These are phyloP conservation scores for Perdita meconis DNA, from an alignment of 2,888 invertebrate species.

Conservation along the genomic window DNA sequence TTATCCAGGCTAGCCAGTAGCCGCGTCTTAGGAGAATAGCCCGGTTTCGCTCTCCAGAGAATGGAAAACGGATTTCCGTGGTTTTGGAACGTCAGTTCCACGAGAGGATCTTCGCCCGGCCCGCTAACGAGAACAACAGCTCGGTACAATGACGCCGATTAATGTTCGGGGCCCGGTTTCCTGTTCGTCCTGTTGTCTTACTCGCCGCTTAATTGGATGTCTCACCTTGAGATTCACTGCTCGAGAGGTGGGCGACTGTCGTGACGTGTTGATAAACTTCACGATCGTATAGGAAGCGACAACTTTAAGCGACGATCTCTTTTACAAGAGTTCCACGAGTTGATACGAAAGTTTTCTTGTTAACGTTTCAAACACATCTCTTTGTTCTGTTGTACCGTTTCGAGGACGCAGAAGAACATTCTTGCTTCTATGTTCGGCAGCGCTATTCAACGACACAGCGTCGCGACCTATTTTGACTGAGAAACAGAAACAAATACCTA, in stretches of 20 bases:
- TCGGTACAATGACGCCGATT: conserved; percentile 58
- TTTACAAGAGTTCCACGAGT: not conserved
- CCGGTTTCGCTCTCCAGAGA: conserved; percentile 55
- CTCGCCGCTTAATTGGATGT: conserved; percentile 49
- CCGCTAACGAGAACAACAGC: conserved; percentile 44
- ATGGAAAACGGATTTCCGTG: conserved; percentile 73
- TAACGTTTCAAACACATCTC: too few relatives aligned
- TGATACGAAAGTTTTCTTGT: not conserved
- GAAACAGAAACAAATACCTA: not conserved
- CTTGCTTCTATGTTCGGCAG: too few relatives aligned
- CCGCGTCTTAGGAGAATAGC: conserved; percentile 57
- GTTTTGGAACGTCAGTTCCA: conserved; percentile 58
- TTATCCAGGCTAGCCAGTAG: conserved; percentile 62
- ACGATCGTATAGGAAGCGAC: not conserved
- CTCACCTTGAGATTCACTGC: conserved; percentile 18
- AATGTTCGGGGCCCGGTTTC: conserved; percentile 47
- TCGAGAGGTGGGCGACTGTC: conserved; percentile 7
- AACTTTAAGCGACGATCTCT: not conserved
- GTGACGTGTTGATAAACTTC: conserved; percentile 1
- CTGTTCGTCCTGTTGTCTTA: conserved; percentile 12
- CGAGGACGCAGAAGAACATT: too few relatives aligned
- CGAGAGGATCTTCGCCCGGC: conserved; percentile 49
- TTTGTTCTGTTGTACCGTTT: too few relatives aligned
- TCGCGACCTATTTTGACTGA: too few relatives aligned
- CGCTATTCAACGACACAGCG: too few relatives aligned